Evolutionary conservation across 2,113 vertebrate genomes (phyloP).

Genomic region (Trachemys scripta): DNA sequence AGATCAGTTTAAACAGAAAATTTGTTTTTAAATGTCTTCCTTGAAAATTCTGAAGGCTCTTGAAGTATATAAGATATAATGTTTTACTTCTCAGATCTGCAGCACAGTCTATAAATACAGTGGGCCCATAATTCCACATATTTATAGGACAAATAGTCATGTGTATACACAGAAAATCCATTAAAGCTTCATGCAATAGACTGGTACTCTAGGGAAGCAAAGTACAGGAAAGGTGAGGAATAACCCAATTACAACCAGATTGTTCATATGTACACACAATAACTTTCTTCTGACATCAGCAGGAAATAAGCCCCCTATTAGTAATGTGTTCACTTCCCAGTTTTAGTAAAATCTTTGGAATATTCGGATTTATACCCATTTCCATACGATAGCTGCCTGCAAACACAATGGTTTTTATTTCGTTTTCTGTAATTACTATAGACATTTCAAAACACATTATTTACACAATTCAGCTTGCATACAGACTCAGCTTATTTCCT

Average conservation of each 20-base stretch:
- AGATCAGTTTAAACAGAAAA: slow-evolving; percentile 29
- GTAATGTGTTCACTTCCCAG: fast-evolving
- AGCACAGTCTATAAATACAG: background rate
- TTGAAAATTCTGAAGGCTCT: background rate
- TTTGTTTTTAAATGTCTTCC: background rate
- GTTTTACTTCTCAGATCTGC: slow-evolving; percentile 18
- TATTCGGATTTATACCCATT: background rate
- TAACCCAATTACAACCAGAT: background rate
- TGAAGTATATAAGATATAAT: background rate
- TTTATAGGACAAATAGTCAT: background rate
- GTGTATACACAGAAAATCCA: slow-evolving; percentile 30
- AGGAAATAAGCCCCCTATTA: background rate
- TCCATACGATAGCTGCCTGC: background rate
- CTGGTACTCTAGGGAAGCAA: slow-evolving; percentile 29
- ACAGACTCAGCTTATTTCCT: background rate
- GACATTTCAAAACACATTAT: background rate
- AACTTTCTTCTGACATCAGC: fast-evolving
- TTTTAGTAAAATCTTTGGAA: background rate
- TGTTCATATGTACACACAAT: background rate
- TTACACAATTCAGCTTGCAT: background rate
- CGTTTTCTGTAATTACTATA: background rate
- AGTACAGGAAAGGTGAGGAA: background rate
- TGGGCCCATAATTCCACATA: background rate
- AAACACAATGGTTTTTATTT: background rate
- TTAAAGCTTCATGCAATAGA: slow-evolving; percentile 17